These are phyloP conservation scores for Parascotia fuliginaria DNA, from an alignment of 2,888 invertebrate species.

Conservation along the genomic window DNA sequence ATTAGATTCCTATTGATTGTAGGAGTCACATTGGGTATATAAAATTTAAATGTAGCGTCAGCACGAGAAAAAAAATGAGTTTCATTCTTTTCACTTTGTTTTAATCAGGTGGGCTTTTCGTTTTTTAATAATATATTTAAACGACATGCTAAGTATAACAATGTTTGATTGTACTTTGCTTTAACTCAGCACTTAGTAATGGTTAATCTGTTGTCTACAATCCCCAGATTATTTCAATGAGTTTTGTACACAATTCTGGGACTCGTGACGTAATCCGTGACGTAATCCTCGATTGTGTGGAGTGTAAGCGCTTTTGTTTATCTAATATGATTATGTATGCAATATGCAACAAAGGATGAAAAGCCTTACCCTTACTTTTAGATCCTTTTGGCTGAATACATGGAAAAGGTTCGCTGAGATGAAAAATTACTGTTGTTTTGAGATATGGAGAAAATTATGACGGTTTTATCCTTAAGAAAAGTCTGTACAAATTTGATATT, in stretches of 20 bases:
- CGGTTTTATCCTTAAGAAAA: too few relatives aligned
- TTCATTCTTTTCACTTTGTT: too few relatives aligned
- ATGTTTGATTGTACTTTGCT: too few relatives aligned
- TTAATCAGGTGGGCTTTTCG: too few relatives aligned
- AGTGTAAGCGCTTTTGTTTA: neutral
- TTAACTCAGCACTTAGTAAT: neutral
- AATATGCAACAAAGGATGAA: neutral
- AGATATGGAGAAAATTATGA: too few relatives aligned
- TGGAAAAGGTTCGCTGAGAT: neutral
- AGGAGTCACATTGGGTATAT: too few relatives aligned
- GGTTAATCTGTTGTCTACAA: conserved; percentile 5
- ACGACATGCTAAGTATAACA: too few relatives aligned
- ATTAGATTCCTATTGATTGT: too few relatives aligned
- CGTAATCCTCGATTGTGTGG: conserved; percentile 22
- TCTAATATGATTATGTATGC: neutral
- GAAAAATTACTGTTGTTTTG: neutral
- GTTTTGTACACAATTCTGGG: conserved; percentile 28
- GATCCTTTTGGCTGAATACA: neutral
- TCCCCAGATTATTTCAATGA: conserved; percentile 29
- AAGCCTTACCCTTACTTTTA: neutral
- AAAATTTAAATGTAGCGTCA: too few relatives aligned
- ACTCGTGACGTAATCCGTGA: conserved; percentile 14
- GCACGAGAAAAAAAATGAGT: too few relatives aligned
- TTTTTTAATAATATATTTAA: too few relatives aligned
- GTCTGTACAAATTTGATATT: too few relatives aligned